A percentile compares a stretch with the other conserved stretches of the same genome.
Conservation (phyloP, 1,140 invertebrate species). For the Pentalonia nigronervosa region DNA sequence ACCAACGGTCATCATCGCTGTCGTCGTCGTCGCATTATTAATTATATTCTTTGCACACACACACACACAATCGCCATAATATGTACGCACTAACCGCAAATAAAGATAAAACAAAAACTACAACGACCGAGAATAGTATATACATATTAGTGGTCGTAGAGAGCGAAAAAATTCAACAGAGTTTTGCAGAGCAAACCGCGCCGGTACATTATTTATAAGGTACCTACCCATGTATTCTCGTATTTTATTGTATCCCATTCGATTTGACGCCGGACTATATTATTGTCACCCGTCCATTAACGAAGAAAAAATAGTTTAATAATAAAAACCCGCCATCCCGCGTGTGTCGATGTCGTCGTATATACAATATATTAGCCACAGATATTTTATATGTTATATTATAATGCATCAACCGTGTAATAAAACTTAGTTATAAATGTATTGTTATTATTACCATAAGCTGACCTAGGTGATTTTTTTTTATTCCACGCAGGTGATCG, state of each 20-base stretch:
- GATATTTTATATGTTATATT: not conserved
- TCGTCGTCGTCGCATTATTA: not conserved
- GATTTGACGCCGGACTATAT: not conserved
- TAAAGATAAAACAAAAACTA: not conserved
- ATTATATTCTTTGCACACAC: not conserved
- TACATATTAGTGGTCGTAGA: not conserved
- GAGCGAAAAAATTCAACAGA: not conserved
- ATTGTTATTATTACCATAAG: not conserved
- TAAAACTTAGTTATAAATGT: not conserved
- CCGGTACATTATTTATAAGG: not conserved
- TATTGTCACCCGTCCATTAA: not conserved
- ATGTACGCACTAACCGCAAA: constrained; percentile 1
- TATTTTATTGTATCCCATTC: not conserved
- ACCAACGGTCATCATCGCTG: not conserved
- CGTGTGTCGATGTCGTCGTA: not conserved
- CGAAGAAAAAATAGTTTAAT: not conserved
- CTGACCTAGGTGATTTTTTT: not conserved
- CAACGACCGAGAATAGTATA: not conserved
- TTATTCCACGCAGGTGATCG: constrained; percentile 65
- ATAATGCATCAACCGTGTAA: not conserved
- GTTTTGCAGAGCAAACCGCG: not conserved
- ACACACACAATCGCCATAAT: not conserved
- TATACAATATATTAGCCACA: not conserved
- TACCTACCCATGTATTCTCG: not conserved
- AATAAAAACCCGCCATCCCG: not conserved